Base-by-base conservation (phyloP, 2,113 vertebrate genomes). In the Machaerirhynchus nigripectus region DNA sequence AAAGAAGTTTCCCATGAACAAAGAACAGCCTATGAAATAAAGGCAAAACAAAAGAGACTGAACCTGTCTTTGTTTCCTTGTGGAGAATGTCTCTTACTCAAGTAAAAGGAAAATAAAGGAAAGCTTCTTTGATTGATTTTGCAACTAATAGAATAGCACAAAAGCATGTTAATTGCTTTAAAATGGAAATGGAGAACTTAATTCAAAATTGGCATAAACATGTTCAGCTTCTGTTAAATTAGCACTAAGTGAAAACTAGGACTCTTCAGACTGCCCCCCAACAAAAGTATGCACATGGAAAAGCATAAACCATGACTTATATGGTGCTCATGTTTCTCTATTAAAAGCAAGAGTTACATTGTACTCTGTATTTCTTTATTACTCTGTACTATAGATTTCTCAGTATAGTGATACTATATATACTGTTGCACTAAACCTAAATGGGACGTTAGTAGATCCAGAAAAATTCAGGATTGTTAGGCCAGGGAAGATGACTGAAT, bases 41-140 rank as follows among this genome's bases (percentile, higher is more conserved):
- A 90, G 14, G 26, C 26, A 69, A 94, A 93, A 90, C 23, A 91
- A 91, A 85, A 47, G 50, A 80, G 42, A n/a, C 26, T 56, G 75
- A 93, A 75, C 20, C 4, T 60, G 49, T 70, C 79, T 93, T 89
- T 94, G 84, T 96, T 93, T 71, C 61, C 46, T 71, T 85, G n/a
- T 57, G 42, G 53, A 85, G 26, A 87, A 71, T 65, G 49, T 56
- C 26, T 73, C 69, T 82, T 56, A 49, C 33, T 81, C 77, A 68
- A 91, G n/a, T 75, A 89, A 91, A 87, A 27, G 10, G 31, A 77
- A 77, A 95, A 91, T 50, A 90, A 84, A 75, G 23, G 82, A 90
- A 88, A 86, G 52, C 15, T 86, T 12, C 19, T 86, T 86, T 92
- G 71, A 87, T 87, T 93, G 77, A 93, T 90, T 97, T 93, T 90